These are phyloP conservation scores for Chromobotia macracanthus DNA, from an alignment of 2,797 vertebrate genomes.

Conservation along the genomic window DNA sequence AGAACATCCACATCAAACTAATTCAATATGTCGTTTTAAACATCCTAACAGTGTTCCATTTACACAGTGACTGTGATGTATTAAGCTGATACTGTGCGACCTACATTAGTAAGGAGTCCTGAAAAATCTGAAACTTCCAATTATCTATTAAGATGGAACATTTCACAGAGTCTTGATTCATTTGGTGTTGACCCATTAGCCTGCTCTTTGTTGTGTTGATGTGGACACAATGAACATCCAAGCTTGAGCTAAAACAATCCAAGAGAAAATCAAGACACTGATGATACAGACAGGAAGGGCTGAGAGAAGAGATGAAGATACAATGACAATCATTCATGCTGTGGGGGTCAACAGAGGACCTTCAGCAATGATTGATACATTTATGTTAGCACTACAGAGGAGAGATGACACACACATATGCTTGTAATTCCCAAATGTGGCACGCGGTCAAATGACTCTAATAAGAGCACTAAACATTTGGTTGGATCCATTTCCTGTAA, in stretches of 20 bases:
- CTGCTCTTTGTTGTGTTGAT: neutral
- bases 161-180: neutral
- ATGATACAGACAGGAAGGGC: neutral
- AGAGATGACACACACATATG: slow-evolving; percentile 5
- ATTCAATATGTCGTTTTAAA: too few species aligned
- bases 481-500: slow-evolving; percentile 38
- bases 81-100: too few species aligned
- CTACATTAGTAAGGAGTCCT: too few species aligned
- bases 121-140: too few species aligned
- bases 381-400: slow-evolving; percentile 7
- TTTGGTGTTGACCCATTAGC: neutral
- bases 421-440: slow-evolving; percentile 15
- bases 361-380: neutral
- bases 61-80: too few species aligned
- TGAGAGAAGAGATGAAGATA: neutral
- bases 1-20: too few species aligned
- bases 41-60: too few species aligned
- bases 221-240: neutral
- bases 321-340: neutral
- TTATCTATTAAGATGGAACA: too few species aligned
- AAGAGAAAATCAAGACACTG: neutral
- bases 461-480: slow-evolving; percentile 11
- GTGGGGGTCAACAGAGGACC: neutral
- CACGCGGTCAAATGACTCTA: slow-evolving; percentile 18
- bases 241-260: neutral